phyloP scores from a whole-genome alignment of 30 jellyfish, hydroid and myxozoan species.

The Chrysaora quinquecirrha region DNA sequence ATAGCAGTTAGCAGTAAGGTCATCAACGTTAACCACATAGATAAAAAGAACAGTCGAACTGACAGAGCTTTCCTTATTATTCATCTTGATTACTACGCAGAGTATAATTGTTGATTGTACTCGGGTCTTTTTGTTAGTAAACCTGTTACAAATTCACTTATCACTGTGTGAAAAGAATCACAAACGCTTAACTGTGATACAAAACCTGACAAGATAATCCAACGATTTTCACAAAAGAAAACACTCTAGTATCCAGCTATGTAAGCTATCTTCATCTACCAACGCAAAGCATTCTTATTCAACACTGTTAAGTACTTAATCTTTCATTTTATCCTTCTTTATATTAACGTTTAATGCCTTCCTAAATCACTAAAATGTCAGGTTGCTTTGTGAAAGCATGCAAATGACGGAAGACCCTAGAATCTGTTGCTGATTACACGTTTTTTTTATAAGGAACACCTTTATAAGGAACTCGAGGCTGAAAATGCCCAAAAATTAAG shows the following conservation, averaged over 20 bases:
- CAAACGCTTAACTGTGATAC: background rate
- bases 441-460: too few relatives aligned
- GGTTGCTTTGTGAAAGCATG: background rate
- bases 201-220: background rate
- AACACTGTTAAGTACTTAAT: background rate
- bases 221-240: background rate
- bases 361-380: background rate
- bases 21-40: background rate
- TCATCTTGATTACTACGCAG: background rate
- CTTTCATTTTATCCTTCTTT: background rate
- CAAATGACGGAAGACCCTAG: too few relatives aligned
- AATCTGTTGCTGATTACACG: too few relatives aligned
- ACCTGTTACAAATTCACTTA: background rate
- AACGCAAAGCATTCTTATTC: constrained; percentile 7
- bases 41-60: background rate
- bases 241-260: background rate
- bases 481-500: too few relatives aligned
- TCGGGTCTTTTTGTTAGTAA: background rate
- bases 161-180: background rate
- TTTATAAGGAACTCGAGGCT: too few relatives aligned
- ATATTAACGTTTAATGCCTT: background rate
- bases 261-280: background rate
- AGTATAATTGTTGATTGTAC: background rate
- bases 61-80: background rate
- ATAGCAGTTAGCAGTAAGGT: too few relatives aligned